Conservation (phyloP, 2,888 invertebrate genomes). For the Salticus scenicus region DNA sequence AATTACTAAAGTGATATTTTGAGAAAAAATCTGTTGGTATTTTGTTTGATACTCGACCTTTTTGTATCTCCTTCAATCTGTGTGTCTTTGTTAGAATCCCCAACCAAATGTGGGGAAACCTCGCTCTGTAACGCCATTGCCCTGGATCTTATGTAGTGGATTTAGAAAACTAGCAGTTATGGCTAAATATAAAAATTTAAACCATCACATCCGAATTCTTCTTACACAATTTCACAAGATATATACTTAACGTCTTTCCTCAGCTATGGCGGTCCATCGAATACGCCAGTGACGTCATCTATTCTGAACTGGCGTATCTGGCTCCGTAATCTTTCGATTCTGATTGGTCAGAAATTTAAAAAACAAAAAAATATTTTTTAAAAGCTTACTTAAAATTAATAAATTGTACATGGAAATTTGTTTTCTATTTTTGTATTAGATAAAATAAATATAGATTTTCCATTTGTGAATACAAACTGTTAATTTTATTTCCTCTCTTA, state of each 20-base stretch:
- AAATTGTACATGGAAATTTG: not conserved
- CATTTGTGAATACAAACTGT: no score
- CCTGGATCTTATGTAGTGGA: conserved; percentile 59
- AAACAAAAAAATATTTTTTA: not conserved
- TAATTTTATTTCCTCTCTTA: not conserved
- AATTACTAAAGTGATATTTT: conserved; percentile 64
- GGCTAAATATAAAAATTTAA: conserved; percentile 57
- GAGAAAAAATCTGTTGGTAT: conserved; percentile 52
- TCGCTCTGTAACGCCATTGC: conserved; percentile 74
- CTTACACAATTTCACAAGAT: conserved; percentile 65
- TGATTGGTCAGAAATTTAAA: conserved; percentile 54
- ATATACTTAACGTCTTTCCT: conserved; percentile 53
- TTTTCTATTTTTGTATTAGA: not conserved
- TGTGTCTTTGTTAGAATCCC: conserved; percentile 72
- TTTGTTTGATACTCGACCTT: conserved; percentile 73
- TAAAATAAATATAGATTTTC: no score
- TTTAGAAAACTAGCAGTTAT: conserved; percentile 55
- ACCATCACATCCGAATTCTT: conserved; percentile 59
- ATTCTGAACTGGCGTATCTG: conserved; percentile 29
- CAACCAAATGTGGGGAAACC: conserved; percentile 72
- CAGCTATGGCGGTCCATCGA: conserved; percentile 63
- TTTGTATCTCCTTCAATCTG: conserved; percentile 73
- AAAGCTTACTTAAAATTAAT: not conserved
- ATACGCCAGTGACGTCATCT: conserved; percentile 63
- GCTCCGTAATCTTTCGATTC: not conserved